Evolutionary conservation across 2,888 invertebrate species (phyloP), one percentile per base, ranked within the genome.

Genomic region (Sabatieria punctata): DNA sequence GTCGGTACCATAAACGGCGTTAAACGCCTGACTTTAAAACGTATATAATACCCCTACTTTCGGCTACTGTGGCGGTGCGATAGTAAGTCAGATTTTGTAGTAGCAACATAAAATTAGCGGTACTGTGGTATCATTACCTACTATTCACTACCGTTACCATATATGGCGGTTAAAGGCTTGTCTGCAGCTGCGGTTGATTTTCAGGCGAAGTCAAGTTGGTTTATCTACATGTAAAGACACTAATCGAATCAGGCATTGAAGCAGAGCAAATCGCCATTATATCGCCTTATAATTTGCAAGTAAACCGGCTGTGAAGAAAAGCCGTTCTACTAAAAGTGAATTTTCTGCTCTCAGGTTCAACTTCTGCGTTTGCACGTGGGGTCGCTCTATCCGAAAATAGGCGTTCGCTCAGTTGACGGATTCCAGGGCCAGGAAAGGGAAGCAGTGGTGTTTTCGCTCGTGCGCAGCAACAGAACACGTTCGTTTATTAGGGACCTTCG

Each of bases 361-460:
- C 56, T 73, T 23, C 60, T 74, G 27, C 57, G 69, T 41, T 51
- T 61, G 37, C 60, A 66, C 33, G 55, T 73, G 43, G 54, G 58
- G 2, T 47, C 53, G 4, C 54, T 59, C 21, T 60, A 58, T 49
- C 64, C 65, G 1, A 53, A 56, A 23, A 49, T 73, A 6, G 73
- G 74, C 58, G 68, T 75, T 6, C 70, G 71, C 51, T 71, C 74
- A 2, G 74, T 75, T 2, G 75, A 75, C 60, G 74, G 74, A 2
- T 76, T 75, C 55, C 75, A 75, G 60, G 75, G 75, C 0, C 64
- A 74, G 49, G 75, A 75, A 60, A 74, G 74, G 51, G 75, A 76
- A 58, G 74, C 71, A 3, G 71, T 76, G 4, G 57, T 75, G 26
- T 63, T 75, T 39, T 73, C 74, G 4, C 59, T 75, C 46, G 75